Evolutionary conservation across 2,797 vertebrate genomes (phyloP).

Genomic region (Mastacembelus armatus): DNA sequence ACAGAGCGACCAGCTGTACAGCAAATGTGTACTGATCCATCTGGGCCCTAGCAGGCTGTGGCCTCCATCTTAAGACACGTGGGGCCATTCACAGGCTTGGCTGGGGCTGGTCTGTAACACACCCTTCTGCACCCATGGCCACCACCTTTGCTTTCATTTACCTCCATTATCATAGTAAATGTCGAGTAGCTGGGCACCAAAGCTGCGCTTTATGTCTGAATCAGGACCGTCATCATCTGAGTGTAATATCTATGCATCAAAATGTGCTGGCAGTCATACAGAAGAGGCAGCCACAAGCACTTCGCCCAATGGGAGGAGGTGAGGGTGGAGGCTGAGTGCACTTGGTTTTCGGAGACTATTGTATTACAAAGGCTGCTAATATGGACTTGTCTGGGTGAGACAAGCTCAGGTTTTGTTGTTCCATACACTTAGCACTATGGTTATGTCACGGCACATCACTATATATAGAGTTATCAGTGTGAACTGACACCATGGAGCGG

Average conservation of each 20-base stretch:
- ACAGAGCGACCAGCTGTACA: slow-evolving; percentile 97
- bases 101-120: slow-evolving; percentile 64
- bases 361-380: slow-evolving; percentile 86
- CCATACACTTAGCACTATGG: slow-evolving; percentile 88
- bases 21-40: slow-evolving; percentile 95
- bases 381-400: slow-evolving; percentile 83
- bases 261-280: slow-evolving; percentile 92
- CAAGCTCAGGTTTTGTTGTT: slow-evolving; percentile 89
- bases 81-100: slow-evolving; percentile 86
- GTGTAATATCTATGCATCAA: slow-evolving; percentile 79
- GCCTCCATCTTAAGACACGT: slow-evolving; percentile 93
- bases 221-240: slow-evolving; percentile 60
- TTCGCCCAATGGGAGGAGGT: slow-evolving; percentile 63
- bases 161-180: slow-evolving; percentile 78
- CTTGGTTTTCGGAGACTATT: slow-evolving; percentile 74
- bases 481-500: slow-evolving; percentile 90
- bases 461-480: slow-evolving; percentile 99
- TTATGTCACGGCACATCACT: slow-evolving; percentile 87
- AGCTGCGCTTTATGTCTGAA: slow-evolving; percentile 68
- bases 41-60: slow-evolving; percentile 91
- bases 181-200: slow-evolving; percentile 71
- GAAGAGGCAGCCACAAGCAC: slow-evolving; percentile 88
- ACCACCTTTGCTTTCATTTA: slow-evolving; percentile 72
- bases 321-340: slow-evolving; percentile 66
- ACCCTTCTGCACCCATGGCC: slow-evolving; percentile 63